These are phyloP conservation scores for Lepilemur ruficaudatus DNA, from an alignment of 2,797 vertebrate species.

Conservation along the genomic window DNA sequence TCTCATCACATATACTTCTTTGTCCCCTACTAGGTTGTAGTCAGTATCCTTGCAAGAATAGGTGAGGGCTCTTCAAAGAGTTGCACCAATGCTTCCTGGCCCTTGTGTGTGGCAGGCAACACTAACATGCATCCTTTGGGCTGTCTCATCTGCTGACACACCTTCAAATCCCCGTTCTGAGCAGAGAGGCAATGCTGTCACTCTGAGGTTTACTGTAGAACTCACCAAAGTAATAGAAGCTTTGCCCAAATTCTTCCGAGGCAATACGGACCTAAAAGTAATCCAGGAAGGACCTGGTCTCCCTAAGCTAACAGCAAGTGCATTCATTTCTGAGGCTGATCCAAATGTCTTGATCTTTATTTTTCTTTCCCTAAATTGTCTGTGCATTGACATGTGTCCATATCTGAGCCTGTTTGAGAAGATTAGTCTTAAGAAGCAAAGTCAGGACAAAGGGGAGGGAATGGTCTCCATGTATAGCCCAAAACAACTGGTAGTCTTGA, in stretches of 20 bases:
- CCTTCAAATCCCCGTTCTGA: neutral
- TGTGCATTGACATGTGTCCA: neutral
- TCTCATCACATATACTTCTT: too few relatives aligned
- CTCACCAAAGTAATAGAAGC: neutral
- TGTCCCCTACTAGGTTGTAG: neutral
- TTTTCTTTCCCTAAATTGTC: neutral
- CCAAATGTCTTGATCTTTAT: neutral
- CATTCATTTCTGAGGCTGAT: neutral
- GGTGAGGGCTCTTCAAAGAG: neutral
- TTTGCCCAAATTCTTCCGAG: neutral
- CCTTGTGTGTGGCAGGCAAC: neutral
- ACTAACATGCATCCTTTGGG: neutral
- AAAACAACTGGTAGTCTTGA: neutral
- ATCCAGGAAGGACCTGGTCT: neutral
- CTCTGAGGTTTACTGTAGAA: neutral
- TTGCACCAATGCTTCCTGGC: neutral
- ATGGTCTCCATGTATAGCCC: neutral
- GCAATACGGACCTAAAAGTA: neutral
- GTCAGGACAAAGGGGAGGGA: neutral
- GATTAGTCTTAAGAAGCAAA: neutral
- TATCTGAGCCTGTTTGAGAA: neutral
- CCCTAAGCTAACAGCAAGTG: neutral
- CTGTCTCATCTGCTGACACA: neutral
- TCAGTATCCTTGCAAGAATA: neutral
- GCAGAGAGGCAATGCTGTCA: neutral